Conservation (phyloP, 2,113 vertebrate species). For the Apteryx owenii region DNA sequence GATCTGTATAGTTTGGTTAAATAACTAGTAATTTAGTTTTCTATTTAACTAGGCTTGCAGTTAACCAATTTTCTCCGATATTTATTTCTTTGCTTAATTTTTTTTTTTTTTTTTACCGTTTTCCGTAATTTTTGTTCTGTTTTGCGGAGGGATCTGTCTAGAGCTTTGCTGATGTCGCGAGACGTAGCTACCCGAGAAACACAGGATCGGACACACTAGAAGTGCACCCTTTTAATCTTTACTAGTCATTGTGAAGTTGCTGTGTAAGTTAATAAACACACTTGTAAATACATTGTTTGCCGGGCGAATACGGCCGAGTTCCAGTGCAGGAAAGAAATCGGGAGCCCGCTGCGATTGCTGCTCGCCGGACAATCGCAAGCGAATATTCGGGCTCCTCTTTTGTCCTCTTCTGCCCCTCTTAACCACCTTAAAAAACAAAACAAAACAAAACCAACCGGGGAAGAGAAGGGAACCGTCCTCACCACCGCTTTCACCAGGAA, state of each 20-base stretch:
- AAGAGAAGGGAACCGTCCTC: conserved; percentile 2
- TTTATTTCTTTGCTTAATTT: conserved; percentile 88
- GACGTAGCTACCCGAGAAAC: conserved; percentile 72
- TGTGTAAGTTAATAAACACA: conserved; percentile 80
- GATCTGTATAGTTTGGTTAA: conserved; percentile 81
- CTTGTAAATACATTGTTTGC: conserved; percentile 83
- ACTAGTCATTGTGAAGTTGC: conserved; percentile 83
- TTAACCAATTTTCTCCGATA: conserved; percentile 79
- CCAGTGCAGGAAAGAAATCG: conserved; percentile 57
- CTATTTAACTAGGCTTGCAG: conserved; percentile 79
- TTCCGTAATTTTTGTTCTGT: conserved; percentile 53
- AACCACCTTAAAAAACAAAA: conserved; percentile 30
- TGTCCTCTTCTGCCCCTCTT: conserved; percentile 46
- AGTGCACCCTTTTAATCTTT: conserved; percentile 79
- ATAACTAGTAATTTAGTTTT: conserved; percentile 72
- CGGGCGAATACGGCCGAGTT: conserved; percentile 67
- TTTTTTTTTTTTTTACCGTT: conserved; percentile 52
- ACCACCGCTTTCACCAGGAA: conserved; percentile 48
- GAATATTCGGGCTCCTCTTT: conserved; percentile 43
- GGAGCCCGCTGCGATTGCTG: conserved; percentile 59
- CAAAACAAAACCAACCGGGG: background rate
- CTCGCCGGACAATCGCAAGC: conserved; percentile 48
- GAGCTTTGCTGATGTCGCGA: conserved; percentile 73
- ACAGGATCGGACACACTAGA: conserved; percentile 68
- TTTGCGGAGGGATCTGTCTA: conserved; percentile 61